Base-by-base conservation (phyloP, 2,888 invertebrate genomes). In the Ptychoptera contaminata region DNA sequence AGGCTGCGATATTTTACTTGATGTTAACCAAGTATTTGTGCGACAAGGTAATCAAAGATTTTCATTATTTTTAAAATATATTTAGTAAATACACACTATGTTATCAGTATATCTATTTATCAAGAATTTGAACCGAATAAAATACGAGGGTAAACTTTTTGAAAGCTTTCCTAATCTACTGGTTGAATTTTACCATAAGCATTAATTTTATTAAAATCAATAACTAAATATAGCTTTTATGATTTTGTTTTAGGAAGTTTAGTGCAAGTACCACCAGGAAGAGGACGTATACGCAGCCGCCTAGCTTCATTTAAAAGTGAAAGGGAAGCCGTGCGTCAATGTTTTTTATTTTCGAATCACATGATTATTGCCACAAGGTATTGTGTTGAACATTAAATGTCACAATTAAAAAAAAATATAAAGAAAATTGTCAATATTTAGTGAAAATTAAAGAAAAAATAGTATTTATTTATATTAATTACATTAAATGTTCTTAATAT, bases 21-120 rank as follows among this genome's bases (percentile, higher is more conserved):
- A 92, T 57, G 90, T 91, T 16, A 91, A 90, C 64, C 91, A 92
- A 71, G 87, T 91, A 30, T 91, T 91, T 65, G 88, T 91, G 36
- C 71, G 91, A 52, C 90, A 92, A 77, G 87, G 87, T 79, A 61
- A 58, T 15, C 23, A 37, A 2, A 6, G 2, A 12, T 16, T 11
- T 37, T n/a, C n/a, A n/a, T n/a, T n/a, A n/a, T n/a, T n/a, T 42
- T 42, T n/a, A 3, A 23, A 23, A 7, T 7, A 5, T 23, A 23
- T 23, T 23, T 23, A 23, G 23, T 23, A 23, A 23, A 23, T 23
- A 23, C 23, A 23, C 23, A 23, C 3, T 23, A 5, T 23, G 23
- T 23, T 23, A 23, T 23, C 23, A 23, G 7, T 37, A 39, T 10
- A 30, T 15, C 16, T 37, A 37, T 10, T 30, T 14, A 42, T 23